Base-by-base conservation (phyloP, 1,140 invertebrate genomes). In the Antheraea pernyi region DNA sequence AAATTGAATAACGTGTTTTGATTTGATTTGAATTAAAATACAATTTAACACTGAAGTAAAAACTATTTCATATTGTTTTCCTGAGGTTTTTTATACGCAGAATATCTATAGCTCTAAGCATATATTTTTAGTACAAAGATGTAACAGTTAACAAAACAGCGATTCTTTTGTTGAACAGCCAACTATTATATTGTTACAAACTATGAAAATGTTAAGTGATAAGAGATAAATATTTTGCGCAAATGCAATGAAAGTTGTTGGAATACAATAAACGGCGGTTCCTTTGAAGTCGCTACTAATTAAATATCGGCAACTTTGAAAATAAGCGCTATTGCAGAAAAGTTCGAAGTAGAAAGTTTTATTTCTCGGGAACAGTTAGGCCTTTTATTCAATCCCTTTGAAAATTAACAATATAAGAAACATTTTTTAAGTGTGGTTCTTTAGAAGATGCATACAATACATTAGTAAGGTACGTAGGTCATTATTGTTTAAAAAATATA, bases 271-370 rank as follows among this genome's bases (percentile, higher is more conserved):
- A 87, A 85, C 59, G 16, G 73, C 86, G 85, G 88, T 58, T 8
- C 69, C 77, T 85, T 85, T 86, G 67, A 65, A 75, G 74, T 7
- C 74, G 66, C 67, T 72, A 83, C 78, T 88, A 89, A 89, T 91
- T 80, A 91, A 88, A 84, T 79, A 71, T 81, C 86, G 88, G 86
- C 73, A 66, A 65, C 75, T 88, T 86, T 90, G 76, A 72, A 42
- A 46, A 19, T 67, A n/a, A 53, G 6, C 16, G 46, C 46, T 11
- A 76, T 79, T 75, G 65, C 70, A 66, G 73, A 76, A 78, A 77
- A 77, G 22, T 65, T 73, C 64, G 73, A 59, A 72, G 66, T 82
- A 78, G 83, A 89, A 85, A 86, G 80, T 86, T 86, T 84, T 84
- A 83, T 85, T 86, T 79, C 62, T 30, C 30, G 48, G 71, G 78